phyloP scores from a whole-genome alignment of 1,140 invertebrate species.

The Colletes gigas region DNA sequence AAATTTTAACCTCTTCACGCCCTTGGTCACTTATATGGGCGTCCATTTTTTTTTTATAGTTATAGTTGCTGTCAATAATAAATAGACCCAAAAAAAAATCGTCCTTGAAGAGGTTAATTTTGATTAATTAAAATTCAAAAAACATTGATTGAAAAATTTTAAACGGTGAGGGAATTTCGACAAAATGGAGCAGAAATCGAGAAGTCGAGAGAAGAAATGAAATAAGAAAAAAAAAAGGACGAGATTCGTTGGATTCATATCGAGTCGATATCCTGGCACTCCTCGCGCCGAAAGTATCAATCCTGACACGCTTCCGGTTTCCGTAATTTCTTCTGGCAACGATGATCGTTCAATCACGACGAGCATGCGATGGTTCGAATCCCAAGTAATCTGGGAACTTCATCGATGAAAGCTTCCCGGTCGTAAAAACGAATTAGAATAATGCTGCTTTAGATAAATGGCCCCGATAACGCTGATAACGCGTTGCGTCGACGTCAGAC shows the following conservation, averaged over 20 bases:
- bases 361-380: constrained; percentile 48
- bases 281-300: constrained; percentile 23
- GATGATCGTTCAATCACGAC: constrained; percentile 41
- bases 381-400: constrained; percentile 53
- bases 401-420: constrained; percentile 13
- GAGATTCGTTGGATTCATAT: constrained; percentile 36
- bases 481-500: too few species aligned
- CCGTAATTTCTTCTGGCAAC: constrained; percentile 48
- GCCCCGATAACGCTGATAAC: constrained; percentile 37
- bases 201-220: background rate
- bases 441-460: constrained; percentile 43
- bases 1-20: too few species aligned
- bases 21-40: too few species aligned
- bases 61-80: too few species aligned
- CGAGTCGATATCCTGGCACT: constrained; percentile 23
- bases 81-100: too few species aligned
- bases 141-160: too few species aligned
- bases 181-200: background rate
- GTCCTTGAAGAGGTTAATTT: too few species aligned
- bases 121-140: too few species aligned
- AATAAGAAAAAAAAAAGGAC: background rate
- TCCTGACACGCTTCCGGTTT: constrained; percentile 3
- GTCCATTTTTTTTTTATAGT: too few species aligned
- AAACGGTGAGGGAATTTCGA: too few species aligned
- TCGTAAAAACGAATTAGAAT: constrained; percentile 47